These are phyloP conservation scores for Pachymerium ferrugineum DNA, from an alignment of 2,888 invertebrate species.

Conservation along the genomic window DNA sequence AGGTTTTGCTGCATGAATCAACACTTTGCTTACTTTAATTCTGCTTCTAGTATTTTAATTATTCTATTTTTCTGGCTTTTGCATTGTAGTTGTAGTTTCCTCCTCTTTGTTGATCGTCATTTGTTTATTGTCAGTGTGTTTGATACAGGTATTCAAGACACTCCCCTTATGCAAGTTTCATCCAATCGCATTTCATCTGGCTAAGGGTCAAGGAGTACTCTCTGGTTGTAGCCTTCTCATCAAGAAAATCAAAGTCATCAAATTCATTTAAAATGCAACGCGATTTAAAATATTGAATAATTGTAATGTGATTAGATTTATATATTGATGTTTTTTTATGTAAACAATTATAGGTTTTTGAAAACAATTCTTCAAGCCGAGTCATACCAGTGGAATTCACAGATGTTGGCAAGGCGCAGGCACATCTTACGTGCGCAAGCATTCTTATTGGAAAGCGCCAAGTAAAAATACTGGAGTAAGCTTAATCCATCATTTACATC, in stretches of 20 bases:
- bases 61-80: too few species aligned
- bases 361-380: neutral
- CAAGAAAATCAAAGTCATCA: conserved; percentile 6
- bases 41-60: too few species aligned
- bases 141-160: neutral
- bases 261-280: neutral
- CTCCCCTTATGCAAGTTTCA: neutral
- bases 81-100: too few species aligned
- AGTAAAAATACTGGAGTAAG: too few species aligned
- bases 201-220: neutral
- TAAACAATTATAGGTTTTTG: conserved; percentile 3
- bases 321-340: neutral
- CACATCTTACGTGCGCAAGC: conserved; percentile 74
- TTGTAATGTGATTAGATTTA: neutral
- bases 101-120: too few species aligned
- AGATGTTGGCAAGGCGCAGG: conserved; percentile 70
- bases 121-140: neutral
- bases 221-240: conserved; percentile 29
- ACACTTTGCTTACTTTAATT: too few species aligned
- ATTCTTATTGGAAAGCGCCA: conserved; percentile 59
- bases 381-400: conserved; percentile 42
- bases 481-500: too few species aligned
- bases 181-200: neutral
- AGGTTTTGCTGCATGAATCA: too few species aligned
- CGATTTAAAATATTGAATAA: neutral